phyloP scores from a whole-genome alignment of 2,113 vertebrate species.

The Nibea albiflora region DNA sequence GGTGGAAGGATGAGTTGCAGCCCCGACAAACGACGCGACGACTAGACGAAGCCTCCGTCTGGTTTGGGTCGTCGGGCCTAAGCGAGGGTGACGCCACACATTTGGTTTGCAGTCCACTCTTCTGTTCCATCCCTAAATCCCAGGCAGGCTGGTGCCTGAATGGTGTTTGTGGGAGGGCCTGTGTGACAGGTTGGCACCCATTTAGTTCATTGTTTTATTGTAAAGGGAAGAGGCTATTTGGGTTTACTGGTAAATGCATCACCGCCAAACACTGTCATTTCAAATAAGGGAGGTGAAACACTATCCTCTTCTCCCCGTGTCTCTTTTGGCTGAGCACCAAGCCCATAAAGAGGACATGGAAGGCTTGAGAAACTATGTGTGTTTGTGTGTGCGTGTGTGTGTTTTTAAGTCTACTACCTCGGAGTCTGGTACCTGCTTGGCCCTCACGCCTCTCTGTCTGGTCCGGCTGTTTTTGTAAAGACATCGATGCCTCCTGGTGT shows the following conservation, averaged over 20 bases:
- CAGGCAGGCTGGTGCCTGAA: constrained; percentile 27
- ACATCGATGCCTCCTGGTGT: background rate
- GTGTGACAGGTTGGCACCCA: constrained; percentile 50
- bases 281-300: constrained; percentile 49
- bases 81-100: constrained; percentile 6
- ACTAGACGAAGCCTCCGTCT: constrained; percentile 54
- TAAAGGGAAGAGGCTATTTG: constrained; percentile 29
- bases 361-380: constrained; percentile 36
- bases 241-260: constrained; percentile 64
- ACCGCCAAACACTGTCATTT: constrained; percentile 44
- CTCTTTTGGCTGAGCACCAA: constrained; percentile 44
- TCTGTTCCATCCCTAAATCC: constrained; percentile 27
- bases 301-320: constrained; percentile 38
- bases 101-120: constrained; percentile 23
- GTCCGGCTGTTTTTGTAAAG: background rate
- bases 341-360: constrained; percentile 13
- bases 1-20: constrained; percentile 57
- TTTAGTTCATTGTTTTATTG: constrained; percentile 46
- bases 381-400: constrained; percentile 24
- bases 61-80: background rate
- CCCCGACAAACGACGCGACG: constrained; percentile 49
- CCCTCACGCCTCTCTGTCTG: background rate
- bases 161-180: constrained; percentile 30
- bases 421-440: background rate
- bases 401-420: background rate